These are phyloP conservation scores for Apodemia hepburni DNA, from an alignment of 2,888 invertebrate genomes.

Conservation along the genomic window DNA sequence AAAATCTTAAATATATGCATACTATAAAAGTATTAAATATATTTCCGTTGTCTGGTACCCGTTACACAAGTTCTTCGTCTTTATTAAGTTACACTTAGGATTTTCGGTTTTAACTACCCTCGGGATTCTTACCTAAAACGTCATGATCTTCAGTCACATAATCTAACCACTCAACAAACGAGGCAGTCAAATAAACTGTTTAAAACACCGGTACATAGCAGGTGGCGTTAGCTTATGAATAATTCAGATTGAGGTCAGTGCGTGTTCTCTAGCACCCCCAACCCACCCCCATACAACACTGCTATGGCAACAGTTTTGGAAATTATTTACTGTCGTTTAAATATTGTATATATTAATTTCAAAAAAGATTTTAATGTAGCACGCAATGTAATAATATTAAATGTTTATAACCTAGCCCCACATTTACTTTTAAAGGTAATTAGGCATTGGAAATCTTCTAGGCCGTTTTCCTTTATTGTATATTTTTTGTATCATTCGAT, in stretches of 20 bases:
- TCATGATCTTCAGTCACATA: neutral
- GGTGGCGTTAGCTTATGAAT: constrained; percentile 12
- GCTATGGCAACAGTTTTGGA: neutral
- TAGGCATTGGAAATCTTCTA: neutral
- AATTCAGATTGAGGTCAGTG: constrained; percentile 11
- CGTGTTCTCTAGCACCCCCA: constrained; percentile 8
- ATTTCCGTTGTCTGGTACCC: no score
- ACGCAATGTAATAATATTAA: neutral
- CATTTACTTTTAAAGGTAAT: neutral
- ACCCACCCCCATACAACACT: constrained; percentile 1
- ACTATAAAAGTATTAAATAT: no score
- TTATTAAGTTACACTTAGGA: no score
- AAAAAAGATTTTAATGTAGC: neutral
- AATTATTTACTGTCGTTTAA: neutral
- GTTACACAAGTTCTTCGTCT: no score
- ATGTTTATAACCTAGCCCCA: neutral
- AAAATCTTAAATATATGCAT: no score
- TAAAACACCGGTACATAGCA: constrained; percentile 1
- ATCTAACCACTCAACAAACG: neutral
- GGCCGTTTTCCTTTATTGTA: no score
- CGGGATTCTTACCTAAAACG: no score
- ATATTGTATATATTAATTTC: constrained; percentile 1
- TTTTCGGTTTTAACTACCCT: neutral
- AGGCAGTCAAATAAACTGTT: neutral
- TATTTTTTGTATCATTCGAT: no score